Percentiles rank a stretch among this genome's conserved stretches.
phyloP scores from a whole-genome alignment of 2,113 vertebrate species.

The Salvator merianae region DNA sequence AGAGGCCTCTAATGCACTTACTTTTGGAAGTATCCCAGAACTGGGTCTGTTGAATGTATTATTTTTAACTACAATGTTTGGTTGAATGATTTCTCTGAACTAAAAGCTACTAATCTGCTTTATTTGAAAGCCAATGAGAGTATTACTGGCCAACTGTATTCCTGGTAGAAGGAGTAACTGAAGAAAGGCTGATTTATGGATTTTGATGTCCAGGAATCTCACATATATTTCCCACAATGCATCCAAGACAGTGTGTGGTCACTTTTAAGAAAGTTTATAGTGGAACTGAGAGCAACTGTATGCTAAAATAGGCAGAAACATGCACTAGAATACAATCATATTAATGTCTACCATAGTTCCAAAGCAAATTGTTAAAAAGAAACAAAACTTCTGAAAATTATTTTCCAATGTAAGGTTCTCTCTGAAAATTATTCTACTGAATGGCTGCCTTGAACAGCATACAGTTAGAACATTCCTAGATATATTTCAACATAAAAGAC shows the following conservation, averaged over 20 bases:
- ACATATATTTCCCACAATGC: not conserved
- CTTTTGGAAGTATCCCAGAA: not conserved
- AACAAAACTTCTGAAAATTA: constrained; percentile 48
- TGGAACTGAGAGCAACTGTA: constrained; percentile 6
- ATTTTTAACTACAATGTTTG: not conserved
- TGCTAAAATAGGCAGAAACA: constrained; percentile 31
- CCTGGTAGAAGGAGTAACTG: not conserved
- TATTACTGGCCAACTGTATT: not conserved
- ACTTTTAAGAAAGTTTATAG: fast-evolving
- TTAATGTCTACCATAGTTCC: not conserved
- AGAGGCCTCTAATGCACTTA: no score
- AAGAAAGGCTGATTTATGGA: not conserved
- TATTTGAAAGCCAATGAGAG: not conserved
- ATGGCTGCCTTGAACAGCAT: constrained; percentile 42
- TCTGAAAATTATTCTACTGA: constrained; percentile 36
- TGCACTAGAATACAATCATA: constrained; percentile 32
- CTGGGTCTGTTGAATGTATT: not conserved
- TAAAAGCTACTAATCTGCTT: not conserved
- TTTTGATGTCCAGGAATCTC: fast-evolving
- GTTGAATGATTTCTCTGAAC: fast-evolving
- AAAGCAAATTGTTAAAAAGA: constrained; percentile 31
- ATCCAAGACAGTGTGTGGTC: not conserved
- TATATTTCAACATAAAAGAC: constrained; percentile 57
- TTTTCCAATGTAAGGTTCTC: constrained; percentile 21
- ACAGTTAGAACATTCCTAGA: constrained; percentile 46